Base-by-base conservation (phyloP, 2,113 vertebrate species). In the Psilopsiagon aurifrons region DNA sequence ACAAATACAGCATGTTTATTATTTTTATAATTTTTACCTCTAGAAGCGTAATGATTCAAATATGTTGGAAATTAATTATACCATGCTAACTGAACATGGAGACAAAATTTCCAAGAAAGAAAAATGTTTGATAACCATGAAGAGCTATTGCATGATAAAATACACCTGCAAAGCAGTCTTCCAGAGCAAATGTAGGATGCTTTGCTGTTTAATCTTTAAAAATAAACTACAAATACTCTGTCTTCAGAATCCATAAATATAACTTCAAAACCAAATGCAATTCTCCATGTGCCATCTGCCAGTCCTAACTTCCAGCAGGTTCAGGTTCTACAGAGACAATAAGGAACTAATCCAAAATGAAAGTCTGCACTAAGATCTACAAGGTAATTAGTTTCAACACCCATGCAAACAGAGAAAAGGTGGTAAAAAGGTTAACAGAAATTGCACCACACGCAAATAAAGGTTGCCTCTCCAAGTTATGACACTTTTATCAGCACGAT, bases 51-150 rank as follows among this genome's bases (percentile, higher is more conserved):
- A 62, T 29, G 67, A 95, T 33, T 80, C 9, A 82, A 66, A 46
- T 49, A 89, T 18, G 25, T 10, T 52, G 16, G 35, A 86, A 94
- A 81, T 68, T 35, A 85, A 46, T 6, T 0, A 73, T 60, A 51
- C 46, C 13, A 54, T 3, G 2, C 29, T 55, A 82, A 49, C 7
- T 49, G 33, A 93, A 47, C 0, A 0, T 10, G 4, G 15, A 85
- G 17, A 77, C 2, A 0, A 75, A 70, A 74, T 29, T 90, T 73
- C 20, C 77, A 84, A 74, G 31, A 57, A 44, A 8, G 28, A 63
- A 63, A 91, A 88, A 28, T 51, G 31, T 20, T 43, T 25, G 39
- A 77, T 44, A 83, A 86, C 22, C 22, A 35, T 28, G 11, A 82
- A 67, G 8, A 63, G 8, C 33, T 59, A 57, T 23, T n/a, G 20